Evolutionary conservation across 1,140 invertebrate genomes (phyloP).

Genomic region (Zelostemma sp.): DNA sequence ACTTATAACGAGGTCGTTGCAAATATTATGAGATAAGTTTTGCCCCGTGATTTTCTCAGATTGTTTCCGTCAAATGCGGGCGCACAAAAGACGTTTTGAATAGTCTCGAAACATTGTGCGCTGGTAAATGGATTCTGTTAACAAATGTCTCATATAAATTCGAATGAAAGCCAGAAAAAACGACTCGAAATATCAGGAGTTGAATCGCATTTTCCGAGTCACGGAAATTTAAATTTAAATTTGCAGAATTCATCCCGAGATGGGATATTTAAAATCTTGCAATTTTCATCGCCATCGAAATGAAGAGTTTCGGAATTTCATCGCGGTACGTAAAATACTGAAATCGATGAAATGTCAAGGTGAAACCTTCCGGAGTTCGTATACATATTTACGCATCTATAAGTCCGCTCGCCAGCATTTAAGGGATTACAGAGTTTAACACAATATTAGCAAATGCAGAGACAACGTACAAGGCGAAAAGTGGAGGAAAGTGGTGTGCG

Average conservation of each 20-base stretch:
- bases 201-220: no score
- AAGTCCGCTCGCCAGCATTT: slow-evolving; percentile 52
- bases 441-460: slow-evolving; percentile 59
- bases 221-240: no score
- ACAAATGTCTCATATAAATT: neutral
- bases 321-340: no score
- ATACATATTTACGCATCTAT: slow-evolving; percentile 16
- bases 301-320: no score
- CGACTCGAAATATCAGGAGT: no score
- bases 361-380: no score
- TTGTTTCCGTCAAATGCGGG: neutral
- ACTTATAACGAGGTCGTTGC: slow-evolving; percentile 7
- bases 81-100: neutral
- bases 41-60: neutral
- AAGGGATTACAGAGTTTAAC: slow-evolving; percentile 66
- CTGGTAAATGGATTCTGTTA: neutral
- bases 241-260: no score
- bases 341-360: no score
- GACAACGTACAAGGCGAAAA: slow-evolving; percentile 29
- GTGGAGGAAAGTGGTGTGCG: slow-evolving; percentile 14
- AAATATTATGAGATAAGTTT: slow-evolving; percentile 7
- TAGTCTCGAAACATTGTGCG: neutral
- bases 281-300: no score
- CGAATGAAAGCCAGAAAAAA: no score
- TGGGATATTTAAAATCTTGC: no score